Evolutionary conservation across 2,113 vertebrate species (phyloP), one percentile per base, ranked within the genome.

Genomic region (western clawed frog (Xenopus tropicalis)): DNA sequence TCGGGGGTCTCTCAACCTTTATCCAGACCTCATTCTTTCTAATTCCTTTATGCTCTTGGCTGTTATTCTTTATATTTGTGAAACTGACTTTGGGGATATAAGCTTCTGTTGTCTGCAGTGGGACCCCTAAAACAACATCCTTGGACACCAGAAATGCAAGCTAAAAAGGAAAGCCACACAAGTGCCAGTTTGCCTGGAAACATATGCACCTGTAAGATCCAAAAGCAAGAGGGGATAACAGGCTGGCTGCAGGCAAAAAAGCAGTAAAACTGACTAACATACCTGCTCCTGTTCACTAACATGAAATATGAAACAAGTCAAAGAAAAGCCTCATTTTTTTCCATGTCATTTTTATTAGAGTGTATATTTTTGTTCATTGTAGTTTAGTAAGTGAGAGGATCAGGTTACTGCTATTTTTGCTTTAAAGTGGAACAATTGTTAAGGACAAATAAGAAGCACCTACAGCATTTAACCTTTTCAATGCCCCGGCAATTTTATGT

Each of bases 341-440:
- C 65, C 61, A 72, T 62, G 72, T 77, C 71, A 77, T 78, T 79
- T 77, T 70, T 82, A 80, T 81, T 83, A 66, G 69, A 77, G 25
- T 52, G 76, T 78, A 63, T 58, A 42, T 77, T 85, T 87, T 83
- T 63, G 85, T 87, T 89, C 86, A 83, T 80, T 84, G 87, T 81
- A 82, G 84, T 82, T 89, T 89, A 87, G 88, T 90, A 89, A 91
- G 90, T 78, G 84, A 83, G 70, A 83, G 83, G 88, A 84, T 98
- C 93, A 83, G 87, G 90, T 96, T 94, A 93, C 93, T 81, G 77
- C 16, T n/a, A 83, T 82, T 89, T 83, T 79, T 83, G 87, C 90
- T 91, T 90, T 90, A 82, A 89, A 89, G 86, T 87, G 89, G 86
- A 90, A 80, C 81, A 79, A 83, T 82, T 85, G 86, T 86, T 86